A percentile compares a stretch with the other conserved stretches of the same genome.
phyloP scores from a whole-genome alignment of 2,797 vertebrate species.

The Sebastolobus altivelis region DNA sequence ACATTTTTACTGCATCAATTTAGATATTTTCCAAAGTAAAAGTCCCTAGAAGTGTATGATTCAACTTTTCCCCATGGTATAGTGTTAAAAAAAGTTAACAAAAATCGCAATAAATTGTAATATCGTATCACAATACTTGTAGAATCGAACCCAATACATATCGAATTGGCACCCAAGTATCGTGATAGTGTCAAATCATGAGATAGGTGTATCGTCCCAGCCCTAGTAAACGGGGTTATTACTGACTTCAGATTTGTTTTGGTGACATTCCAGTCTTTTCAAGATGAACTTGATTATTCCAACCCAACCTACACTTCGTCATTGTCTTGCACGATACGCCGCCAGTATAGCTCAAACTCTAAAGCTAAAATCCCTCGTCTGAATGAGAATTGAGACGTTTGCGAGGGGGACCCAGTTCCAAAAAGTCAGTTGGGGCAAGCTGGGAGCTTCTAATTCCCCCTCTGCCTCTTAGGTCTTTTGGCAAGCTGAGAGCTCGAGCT shows the following conservation, averaged over 20 bases:
- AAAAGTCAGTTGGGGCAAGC: conserved; percentile 36
- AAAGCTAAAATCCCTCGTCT: conserved; percentile 35
- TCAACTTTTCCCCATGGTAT: no score
- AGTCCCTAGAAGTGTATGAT: no score
- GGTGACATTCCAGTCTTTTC: not conserved
- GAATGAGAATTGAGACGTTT: conserved; percentile 40
- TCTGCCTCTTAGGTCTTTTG: conserved; percentile 58
- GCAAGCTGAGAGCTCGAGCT: conserved; percentile 51
- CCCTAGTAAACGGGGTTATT: not conserved
- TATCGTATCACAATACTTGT: no score
- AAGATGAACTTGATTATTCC: not conserved
- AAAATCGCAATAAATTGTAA: no score
- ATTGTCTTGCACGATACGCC: not conserved
- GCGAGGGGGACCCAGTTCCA: conserved; percentile 24
- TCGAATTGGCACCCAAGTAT: no score
- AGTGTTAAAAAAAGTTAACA: no score
- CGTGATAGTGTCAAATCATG: no score
- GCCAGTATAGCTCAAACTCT: conserved; percentile 5
- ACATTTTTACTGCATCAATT: no score
- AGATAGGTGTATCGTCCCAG: no score
- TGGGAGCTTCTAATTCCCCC: conserved; percentile 51
- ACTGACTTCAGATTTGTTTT: not conserved
- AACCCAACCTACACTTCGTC: not conserved
- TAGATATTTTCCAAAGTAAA: no score
- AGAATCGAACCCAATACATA: accelerated